A percentile compares a stretch with the other conserved stretches of the same genome.
Evolutionary conservation across 1,140 invertebrate genomes (phyloP).

Genomic region (Drosophila pectinifera): DNA sequence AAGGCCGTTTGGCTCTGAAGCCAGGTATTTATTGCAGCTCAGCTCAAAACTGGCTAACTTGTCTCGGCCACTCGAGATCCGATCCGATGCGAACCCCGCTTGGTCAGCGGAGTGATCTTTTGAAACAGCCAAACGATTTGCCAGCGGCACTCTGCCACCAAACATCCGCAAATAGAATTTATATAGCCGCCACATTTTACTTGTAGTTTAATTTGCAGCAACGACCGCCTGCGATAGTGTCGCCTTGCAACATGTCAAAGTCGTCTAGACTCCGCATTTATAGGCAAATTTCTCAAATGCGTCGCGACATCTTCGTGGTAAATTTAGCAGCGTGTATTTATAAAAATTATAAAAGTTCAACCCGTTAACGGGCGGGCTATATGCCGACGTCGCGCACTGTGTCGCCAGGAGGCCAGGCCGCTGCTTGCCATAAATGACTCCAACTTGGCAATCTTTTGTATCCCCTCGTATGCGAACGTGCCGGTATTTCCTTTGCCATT

Average conservation of each 20-base stretch:
- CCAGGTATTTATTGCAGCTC: slow-evolving; percentile 42
- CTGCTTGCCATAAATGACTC: slow-evolving; percentile 31
- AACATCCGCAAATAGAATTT: slow-evolving; percentile 56
- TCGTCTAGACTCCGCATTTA: slow-evolving; percentile 66
- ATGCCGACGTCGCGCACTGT: slow-evolving; percentile 43
- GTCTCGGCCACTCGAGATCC: slow-evolving; percentile 25
- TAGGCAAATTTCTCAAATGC: slow-evolving; percentile 64
- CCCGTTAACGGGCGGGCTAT: slow-evolving; percentile 36
- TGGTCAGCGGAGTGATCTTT: slow-evolving; percentile 46
- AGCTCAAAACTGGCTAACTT: slow-evolving; percentile 33
- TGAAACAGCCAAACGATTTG: slow-evolving; percentile 12
- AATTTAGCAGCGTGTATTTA: slow-evolving; percentile 72
- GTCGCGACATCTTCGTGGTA: slow-evolving; percentile 72
- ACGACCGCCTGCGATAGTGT: slow-evolving; percentile 39
- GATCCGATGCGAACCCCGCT: slow-evolving; percentile 8
- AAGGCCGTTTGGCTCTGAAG: slow-evolving; percentile 70
- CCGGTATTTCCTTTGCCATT: slow-evolving; percentile 40
- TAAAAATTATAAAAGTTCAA: slow-evolving; percentile 66
- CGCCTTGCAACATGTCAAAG: slow-evolving; percentile 62
- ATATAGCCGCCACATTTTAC: slow-evolving; percentile 27
- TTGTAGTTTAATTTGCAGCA: slow-evolving; percentile 27
- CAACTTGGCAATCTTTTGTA: slow-evolving; percentile 47
- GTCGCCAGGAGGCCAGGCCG: background rate
- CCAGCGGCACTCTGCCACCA: slow-evolving; percentile 9
- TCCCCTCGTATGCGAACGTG: slow-evolving; percentile 24